Percentiles rank a stretch among this genome's conserved stretches.
These are phyloP conservation scores for Stichopus chloronotus DNA, from an alignment of 35 echinoderm and acorn worm genomes.

Conservation along the genomic window DNA sequence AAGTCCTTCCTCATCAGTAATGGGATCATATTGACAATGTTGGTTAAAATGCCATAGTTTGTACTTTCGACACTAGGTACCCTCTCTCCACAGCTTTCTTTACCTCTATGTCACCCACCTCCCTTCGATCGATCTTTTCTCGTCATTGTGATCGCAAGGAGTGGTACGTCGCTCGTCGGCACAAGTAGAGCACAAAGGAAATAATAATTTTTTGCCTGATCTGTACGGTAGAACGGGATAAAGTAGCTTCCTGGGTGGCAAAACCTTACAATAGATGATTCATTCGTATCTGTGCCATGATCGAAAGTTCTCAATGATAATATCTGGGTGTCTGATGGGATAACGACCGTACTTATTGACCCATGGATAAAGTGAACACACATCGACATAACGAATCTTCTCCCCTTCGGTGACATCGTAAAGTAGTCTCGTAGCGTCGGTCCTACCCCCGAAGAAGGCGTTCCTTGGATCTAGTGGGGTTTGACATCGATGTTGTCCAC, in stretches of 20 bases:
- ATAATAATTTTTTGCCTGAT: not conserved
- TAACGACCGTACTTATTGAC: constrained; percentile 63
- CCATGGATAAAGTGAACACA: constrained; percentile 63
- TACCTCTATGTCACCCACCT: constrained; percentile 22
- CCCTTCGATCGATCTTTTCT: constrained; percentile 32
- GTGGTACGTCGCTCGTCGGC: not conserved
- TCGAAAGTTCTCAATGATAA: constrained; percentile 48
- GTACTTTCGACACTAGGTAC: constrained; percentile 51
- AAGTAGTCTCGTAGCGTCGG: constrained; percentile 40
- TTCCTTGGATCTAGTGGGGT: constrained; percentile 7
- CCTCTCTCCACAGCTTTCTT: constrained; percentile 66
- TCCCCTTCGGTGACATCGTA: constrained; percentile 16
- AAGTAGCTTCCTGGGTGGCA: constrained; percentile 31
- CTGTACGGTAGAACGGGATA: constrained; percentile 35
- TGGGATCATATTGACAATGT: not conserved
- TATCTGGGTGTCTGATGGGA: constrained; percentile 57
- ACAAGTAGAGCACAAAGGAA: constrained; percentile 64
- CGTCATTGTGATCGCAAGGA: constrained; percentile 51
- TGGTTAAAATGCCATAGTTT: constrained; percentile 80
- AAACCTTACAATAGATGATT: constrained; percentile 31
- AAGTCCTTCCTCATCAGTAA: not conserved
- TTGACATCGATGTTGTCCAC: not conserved
- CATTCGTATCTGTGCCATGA: constrained; percentile 5
- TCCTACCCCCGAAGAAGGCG: constrained; percentile 58
- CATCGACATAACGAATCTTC: constrained; percentile 32